phyloP scores from a whole-genome alignment of 2,888 invertebrate species.

The Myathropa florea region DNA sequence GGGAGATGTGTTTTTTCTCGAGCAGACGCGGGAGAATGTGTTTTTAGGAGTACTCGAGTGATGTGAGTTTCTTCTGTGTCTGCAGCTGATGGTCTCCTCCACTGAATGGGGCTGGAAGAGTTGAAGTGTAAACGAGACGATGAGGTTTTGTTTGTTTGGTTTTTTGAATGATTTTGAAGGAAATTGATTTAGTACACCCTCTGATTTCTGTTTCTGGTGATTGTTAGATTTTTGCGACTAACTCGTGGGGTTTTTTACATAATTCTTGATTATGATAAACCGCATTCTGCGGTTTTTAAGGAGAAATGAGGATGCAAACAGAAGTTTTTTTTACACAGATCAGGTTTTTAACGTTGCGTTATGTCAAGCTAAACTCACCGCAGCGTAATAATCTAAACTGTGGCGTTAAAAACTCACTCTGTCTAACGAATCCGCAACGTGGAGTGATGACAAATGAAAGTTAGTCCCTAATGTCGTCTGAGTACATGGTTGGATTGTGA shows the following conservation, averaged over 20 bases:
- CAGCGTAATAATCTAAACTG: too few species aligned
- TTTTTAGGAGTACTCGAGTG: constrained; percentile 8
- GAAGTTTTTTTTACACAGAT: too few species aligned
- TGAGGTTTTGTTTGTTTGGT: neutral
- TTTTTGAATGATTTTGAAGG: constrained; percentile 12
- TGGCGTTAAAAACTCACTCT: too few species aligned
- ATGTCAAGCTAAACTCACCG: too few species aligned
- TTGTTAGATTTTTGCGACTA: neutral
- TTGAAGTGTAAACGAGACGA: constrained; percentile 44
- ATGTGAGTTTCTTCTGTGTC: neutral
- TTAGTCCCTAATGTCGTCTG: too few species aligned
- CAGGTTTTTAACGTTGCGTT: too few species aligned
- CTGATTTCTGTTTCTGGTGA: neutral
- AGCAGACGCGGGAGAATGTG: neutral
- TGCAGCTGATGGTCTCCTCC: neutral
- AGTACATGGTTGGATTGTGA: too few species aligned
- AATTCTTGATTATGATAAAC: too few species aligned
- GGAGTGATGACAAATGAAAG: too few species aligned
- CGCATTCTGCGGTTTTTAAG: too few species aligned
- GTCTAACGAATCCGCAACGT: too few species aligned
- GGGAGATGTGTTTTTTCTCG: neutral
- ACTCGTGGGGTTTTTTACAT: neutral
- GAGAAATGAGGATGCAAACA: too few species aligned
- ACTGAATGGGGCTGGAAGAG: neutral
- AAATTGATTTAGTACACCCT: constrained; percentile 14